These are phyloP conservation scores for Agonum fuliginosum DNA, from an alignment of 2,888 invertebrate species.

Conservation along the genomic window DNA sequence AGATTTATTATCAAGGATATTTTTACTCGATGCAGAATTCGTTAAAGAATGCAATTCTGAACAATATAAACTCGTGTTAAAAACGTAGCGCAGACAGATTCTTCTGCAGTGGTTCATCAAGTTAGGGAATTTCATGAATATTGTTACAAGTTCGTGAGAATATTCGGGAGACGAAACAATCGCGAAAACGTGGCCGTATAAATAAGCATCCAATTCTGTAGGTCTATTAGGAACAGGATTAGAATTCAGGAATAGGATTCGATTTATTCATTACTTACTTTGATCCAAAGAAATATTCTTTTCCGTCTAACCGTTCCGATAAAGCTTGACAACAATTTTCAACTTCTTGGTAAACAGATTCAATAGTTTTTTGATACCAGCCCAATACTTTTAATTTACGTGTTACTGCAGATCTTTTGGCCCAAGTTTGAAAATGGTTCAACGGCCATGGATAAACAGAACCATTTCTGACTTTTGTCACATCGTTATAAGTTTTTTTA, in stretches of 20 bases:
- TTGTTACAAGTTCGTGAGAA: conserved; percentile 21
- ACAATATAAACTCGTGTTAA: conserved; percentile 49
- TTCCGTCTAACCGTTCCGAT: conserved; percentile 87
- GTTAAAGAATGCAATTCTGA: not conserved
- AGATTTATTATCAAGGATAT: not conserved
- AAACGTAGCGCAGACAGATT: conserved; percentile 63
- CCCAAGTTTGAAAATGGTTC: conserved; percentile 86
- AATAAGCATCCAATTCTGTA: conserved; percentile 85
- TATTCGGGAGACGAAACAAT: conserved; percentile 69
- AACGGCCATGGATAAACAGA: conserved; percentile 96
- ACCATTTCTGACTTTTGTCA: conserved; percentile 90
- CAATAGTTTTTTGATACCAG: conserved; percentile 87
- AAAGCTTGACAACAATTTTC: conserved; percentile 92
- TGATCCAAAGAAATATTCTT: conserved; percentile 88
- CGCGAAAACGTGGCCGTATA: conserved; percentile 80
- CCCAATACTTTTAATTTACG: conserved; percentile 85
- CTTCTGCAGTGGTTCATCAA: conserved; percentile 63
- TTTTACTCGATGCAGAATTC: not conserved
- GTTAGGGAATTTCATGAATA: conserved; percentile 62
- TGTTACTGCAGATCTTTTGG: conserved; percentile 82
- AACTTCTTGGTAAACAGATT: conserved; percentile 86
- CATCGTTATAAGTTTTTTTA: conserved; percentile 83
- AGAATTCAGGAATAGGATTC: not conserved
- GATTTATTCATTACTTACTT: conserved; percentile 74
- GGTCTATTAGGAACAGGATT: conserved; percentile 74